These are phyloP conservation scores for Litocranius walleri DNA, from an alignment of 2,113 vertebrate species.

Conservation along the genomic window DNA sequence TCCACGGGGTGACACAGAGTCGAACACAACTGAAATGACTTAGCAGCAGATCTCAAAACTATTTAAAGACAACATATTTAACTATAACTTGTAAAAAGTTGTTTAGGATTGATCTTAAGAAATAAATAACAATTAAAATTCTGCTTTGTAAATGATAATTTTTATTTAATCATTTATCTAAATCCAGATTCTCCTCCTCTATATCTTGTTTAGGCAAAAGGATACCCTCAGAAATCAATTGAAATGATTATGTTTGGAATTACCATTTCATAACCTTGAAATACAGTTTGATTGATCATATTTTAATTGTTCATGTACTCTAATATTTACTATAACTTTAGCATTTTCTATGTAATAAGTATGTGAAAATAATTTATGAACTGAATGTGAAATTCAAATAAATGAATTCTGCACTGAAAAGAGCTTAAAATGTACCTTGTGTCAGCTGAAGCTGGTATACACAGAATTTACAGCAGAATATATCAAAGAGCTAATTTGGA, in stretches of 20 bases:
- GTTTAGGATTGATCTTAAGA: conserved; percentile 3
- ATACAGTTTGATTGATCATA: neutral
- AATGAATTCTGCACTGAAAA: neutral
- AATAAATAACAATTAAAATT: neutral
- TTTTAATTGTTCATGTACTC: neutral
- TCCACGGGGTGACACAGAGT: too few relatives aligned
- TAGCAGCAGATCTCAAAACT: neutral
- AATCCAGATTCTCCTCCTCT: neutral
- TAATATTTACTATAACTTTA: neutral
- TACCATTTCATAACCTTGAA: neutral
- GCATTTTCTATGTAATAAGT: neutral
- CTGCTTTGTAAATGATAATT: neutral
- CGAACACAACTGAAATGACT: too few relatives aligned
- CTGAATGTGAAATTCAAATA: neutral
- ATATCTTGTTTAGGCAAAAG: neutral
- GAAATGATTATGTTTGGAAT: neutral
- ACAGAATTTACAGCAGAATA: neutral
- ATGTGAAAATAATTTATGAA: conserved; percentile 6
- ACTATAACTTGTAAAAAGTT: neutral
- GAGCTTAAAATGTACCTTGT: neutral
- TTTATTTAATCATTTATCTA: neutral
- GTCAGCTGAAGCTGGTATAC: neutral
- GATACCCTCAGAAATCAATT: neutral
- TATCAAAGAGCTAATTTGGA: neutral
- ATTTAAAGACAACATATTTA: neutral